Base-by-base conservation (phyloP, 2,113 vertebrate species). In the Eptatretus burgeri region DNA sequence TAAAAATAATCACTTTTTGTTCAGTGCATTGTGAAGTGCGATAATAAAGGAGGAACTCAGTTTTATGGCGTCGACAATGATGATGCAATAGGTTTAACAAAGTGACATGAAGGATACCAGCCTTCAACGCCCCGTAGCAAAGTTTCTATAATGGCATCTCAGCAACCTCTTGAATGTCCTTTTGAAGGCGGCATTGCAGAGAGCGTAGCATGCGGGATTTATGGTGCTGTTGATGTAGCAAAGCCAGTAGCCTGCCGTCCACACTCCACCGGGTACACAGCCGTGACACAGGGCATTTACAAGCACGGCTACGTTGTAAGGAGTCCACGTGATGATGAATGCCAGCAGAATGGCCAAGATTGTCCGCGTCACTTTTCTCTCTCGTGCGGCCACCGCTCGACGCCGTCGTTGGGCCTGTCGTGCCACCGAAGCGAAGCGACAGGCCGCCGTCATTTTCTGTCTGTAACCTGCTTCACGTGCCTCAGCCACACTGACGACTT, bases 161-260 rank as follows among this genome's bases (percentile, higher is more conserved):
- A 98, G 84, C 27, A 96, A 85, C 67, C 94, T 86, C 69, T 93
- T 98, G 74, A 98, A 98, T 51, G 91, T 96, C 78, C 95, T 98
- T 77, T 98, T 98, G 72, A 98, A 98, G 13, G 89, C 93, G 72
- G 79, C 82, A 10, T 96, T 96, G 72, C 89, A 98, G 68, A 98
- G 80, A 0, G 91, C 89, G 2, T 96, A 98, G 74, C 91, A 98
- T 68, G 89, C 91, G 0, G 91, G 91, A 69, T 98, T 98, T 75
- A 98, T 88, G 51, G 88, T 98, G 74, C 89, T 98, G 71, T 96
- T 98, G 79, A 98, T 98, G 67, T 98, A 98, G 74, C 91, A 98
- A 63, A 98, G 82, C 91, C 91, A 98, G 68, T 98, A 98, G 50
- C 91, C 86, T 62, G 95, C 87, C 63, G 87, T 98, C 91, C 91